Evolutionary conservation across 2,888 invertebrate species (phyloP), one percentile per base, ranked within the genome.

Genomic region (Platycheirus rosarum): DNA sequence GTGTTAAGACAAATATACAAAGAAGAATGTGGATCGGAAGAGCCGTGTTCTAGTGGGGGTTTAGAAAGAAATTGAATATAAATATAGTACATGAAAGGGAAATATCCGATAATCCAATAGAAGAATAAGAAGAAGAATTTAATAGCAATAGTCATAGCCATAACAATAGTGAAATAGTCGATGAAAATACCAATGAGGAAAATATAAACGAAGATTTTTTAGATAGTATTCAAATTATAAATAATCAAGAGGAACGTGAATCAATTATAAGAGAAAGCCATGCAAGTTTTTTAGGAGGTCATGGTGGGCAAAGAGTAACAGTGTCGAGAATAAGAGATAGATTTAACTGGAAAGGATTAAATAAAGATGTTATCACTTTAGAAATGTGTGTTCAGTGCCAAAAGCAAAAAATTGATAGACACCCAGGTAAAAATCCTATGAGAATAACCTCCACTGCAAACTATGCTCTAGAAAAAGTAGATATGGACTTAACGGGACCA

Each of bases 401-500:
- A 23, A 23, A 23, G 6, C 46, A 68, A 6, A 68, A 68, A 29
- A 68, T 55, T 14, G 40, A 70, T 13, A 60, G 70, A 11, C 70
- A 70, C 49, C 49, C 49, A 7, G 13, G 49, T 0, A 29, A 13
- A 20, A 70, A 60, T 18, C 60, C 49, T 0, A 62, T 62, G 70
- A 60, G 37, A 29, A 70, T 60, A 13, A 35, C 37, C 8, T 29
- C 70, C 9, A 20, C 37, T 1, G 60, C 60, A 9, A 13, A 48
- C 11, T 11, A 49, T 44, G 8, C 40, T 13, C 37, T 70, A 11
- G 49, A 70, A 49, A 57, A 57, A n/a, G 48, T 60, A 2, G 26
- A 14, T 16, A 40, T 70, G 40, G 60, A 70, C 26, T n/a, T 60
- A 13, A 60, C 60, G 8, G 70, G 48, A 26, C 69, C 48, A 11